phyloP scores from a whole-genome alignment of 2,888 invertebrate genomes.

The Clunio marinus region DNA sequence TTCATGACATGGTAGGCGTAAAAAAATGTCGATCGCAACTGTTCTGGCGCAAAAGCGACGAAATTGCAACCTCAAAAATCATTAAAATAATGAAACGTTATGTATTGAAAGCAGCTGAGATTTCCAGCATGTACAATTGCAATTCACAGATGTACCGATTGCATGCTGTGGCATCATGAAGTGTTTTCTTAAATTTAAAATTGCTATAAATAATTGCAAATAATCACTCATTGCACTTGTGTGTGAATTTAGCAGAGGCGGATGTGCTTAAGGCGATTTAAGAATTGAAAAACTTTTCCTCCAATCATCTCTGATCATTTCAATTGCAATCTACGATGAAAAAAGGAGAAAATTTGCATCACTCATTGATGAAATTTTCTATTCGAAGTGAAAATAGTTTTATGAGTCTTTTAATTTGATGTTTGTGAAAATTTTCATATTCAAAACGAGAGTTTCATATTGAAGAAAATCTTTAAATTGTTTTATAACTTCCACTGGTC shows the following conservation, averaged over 20 bases:
- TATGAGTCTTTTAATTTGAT: neutral
- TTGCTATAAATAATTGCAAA: conserved; percentile 38
- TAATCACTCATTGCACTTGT: conserved; percentile 25
- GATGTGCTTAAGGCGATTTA: too few relatives aligned
- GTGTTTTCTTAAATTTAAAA: conserved; percentile 26
- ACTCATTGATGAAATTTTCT: conserved; percentile 4
- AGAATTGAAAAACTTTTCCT: too few relatives aligned
- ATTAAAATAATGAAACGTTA: conserved; percentile 5
- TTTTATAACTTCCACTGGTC: neutral
- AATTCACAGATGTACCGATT: neutral
- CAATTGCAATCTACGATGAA: too few relatives aligned
- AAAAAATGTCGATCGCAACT: too few relatives aligned
- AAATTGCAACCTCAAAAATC: conserved; percentile 1
- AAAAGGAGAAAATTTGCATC: too few relatives aligned
- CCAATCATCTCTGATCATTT: too few relatives aligned
- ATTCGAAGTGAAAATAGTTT: neutral
- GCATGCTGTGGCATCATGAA: conserved; percentile 27
- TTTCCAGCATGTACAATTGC: conserved; percentile 12
- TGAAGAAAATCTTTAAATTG: neutral
- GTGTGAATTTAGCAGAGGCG: too few relatives aligned
- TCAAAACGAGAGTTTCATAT: neutral
- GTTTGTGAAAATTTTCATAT: neutral
- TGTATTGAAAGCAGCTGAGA: conserved; percentile 1
- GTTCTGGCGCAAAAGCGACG: neutral
- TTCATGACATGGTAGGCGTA: too few relatives aligned